phyloP scores from a whole-genome alignment of 2,888 invertebrate species.

The Corythucha ciliata region DNA sequence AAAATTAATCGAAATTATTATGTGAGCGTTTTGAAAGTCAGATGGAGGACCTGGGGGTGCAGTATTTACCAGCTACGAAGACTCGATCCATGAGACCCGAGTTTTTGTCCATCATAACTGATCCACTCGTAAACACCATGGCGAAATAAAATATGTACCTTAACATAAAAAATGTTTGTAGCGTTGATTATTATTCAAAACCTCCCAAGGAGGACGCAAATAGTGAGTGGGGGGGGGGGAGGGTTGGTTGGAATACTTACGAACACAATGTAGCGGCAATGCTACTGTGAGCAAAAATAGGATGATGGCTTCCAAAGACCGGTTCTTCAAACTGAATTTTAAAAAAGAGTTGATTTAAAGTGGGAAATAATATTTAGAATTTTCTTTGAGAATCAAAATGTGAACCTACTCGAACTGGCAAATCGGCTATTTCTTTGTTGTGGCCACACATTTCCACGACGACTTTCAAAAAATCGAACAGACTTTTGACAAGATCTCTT shows the following conservation, averaged over 20 bases:
- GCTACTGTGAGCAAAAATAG: constrained; percentile 32
- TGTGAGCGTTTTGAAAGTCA: too few relatives aligned
- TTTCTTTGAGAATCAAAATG: too few relatives aligned
- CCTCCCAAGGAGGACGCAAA: too few relatives aligned
- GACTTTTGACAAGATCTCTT: constrained; percentile 56
- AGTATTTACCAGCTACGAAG: constrained; percentile 32
- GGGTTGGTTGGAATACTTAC: too few relatives aligned
- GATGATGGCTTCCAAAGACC: constrained; percentile 30
- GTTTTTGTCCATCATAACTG: constrained; percentile 34
- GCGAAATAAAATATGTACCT: constrained; percentile 34
- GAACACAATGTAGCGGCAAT: constrained; percentile 34
- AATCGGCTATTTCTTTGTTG: constrained; percentile 37
- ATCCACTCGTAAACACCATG: constrained; percentile 33
- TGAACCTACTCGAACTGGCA: constrained; percentile 28
- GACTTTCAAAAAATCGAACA: constrained; percentile 54
- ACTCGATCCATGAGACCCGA: constrained; percentile 33
- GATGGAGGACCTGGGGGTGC: not conserved
- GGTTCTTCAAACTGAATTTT: constrained; percentile 33
- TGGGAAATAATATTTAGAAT: too few relatives aligned
- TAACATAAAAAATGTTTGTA: constrained; percentile 26
- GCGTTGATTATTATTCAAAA: too few relatives aligned
- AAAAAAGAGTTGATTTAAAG: too few relatives aligned
- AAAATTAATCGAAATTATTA: constrained; percentile 3
- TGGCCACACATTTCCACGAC: constrained; percentile 56
- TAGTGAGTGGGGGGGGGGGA: too few relatives aligned